Base-by-base conservation (phyloP, 2,113 vertebrate species). In the Hippolais icterina region DNA sequence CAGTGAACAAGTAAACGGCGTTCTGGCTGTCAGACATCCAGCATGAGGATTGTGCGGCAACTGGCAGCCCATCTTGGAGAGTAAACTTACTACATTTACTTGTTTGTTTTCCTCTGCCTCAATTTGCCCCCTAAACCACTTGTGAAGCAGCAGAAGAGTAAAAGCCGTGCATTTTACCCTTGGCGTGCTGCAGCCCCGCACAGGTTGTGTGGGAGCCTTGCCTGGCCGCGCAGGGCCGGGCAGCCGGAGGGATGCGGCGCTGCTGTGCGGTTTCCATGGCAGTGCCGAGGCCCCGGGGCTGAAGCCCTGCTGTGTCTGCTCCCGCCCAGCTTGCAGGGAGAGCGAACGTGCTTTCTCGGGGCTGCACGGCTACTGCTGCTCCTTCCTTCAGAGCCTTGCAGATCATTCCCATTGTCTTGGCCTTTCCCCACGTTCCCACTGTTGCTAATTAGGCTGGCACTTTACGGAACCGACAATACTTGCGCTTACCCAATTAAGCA, bases 251-350 rank as follows among this genome's bases (percentile, higher is more conserved):
- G 92, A 7, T 12, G 65, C 6, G 37, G 27, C 1, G 95, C 89
- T 93, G 72, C 86, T 15, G 69, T 12, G 72, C 86, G 6, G 94
- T 96, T 96, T 94, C 97, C 96, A 94, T 92, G 92, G 95, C 92
- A 41, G 11, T 80, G 94, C 71, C 18, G 18, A 41, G 77, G 61
- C 92, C 96, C 7, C 25, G 5, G 2, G 92, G 95, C 93, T 15
- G 74, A 0, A 59, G 94, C 90, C 83, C 83, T 47, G 94, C 90
- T 50, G 89, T 44, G 94, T 8, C 74, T 72, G 9, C 80, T 76
- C 96, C 82, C 61, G 41, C 75, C 84, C 74, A 4, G 83, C 87
- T n/a, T 2, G 50, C 85, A 3, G 5, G 13, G 13, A 46, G 15
- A 27, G 28, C 0, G 9, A 78, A 44, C 42, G 20, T 22, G 90